These are phyloP conservation scores for Gastrophysa polygoni DNA, from an alignment of 2,888 invertebrate genomes.

Conservation along the genomic window DNA sequence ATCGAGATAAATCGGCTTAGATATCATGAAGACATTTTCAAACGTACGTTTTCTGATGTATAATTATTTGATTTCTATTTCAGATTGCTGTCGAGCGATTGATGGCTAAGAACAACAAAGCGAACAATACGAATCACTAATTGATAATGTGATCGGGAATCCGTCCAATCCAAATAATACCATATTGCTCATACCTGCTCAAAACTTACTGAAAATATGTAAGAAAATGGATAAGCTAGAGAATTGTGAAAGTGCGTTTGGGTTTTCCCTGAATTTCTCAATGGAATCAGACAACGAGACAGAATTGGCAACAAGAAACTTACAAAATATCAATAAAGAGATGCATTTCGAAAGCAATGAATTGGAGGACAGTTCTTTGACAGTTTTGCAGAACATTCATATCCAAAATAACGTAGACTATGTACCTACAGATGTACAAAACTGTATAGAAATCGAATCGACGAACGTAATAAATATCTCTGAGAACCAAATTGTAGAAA, in stretches of 20 bases:
- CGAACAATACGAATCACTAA: conserved; percentile 23
- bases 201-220: conserved; percentile 41
- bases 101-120: background rate
- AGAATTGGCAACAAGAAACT: conserved; percentile 41
- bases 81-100: background rate
- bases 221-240: conserved; percentile 35
- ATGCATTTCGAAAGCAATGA: conserved; percentile 18
- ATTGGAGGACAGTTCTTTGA: conserved; percentile 21
- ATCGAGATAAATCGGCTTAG: too few relatives aligned
- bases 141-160: conserved; percentile 34
- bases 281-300: conserved; percentile 40
- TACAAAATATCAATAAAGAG: conserved; percentile 42
- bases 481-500: conserved; percentile 53
- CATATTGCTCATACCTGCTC: conserved; percentile 38
- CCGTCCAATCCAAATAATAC: conserved; percentile 29
- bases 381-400: conserved; percentile 25
- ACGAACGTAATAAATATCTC: conserved; percentile 48
- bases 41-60: too few relatives aligned
- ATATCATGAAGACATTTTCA: too few relatives aligned
- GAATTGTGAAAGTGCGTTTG: conserved; percentile 29
- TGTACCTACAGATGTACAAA: conserved; percentile 46
- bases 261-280: conserved; percentile 26
- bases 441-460: conserved; percentile 50
- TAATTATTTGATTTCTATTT: conserved; percentile 3
- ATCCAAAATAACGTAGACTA: conserved; percentile 34